A percentile compares a stretch with the other conserved stretches of the same genome.
Evolutionary conservation across 2,888 invertebrate species (phyloP).

Genomic region (Eulithis prunata): DNA sequence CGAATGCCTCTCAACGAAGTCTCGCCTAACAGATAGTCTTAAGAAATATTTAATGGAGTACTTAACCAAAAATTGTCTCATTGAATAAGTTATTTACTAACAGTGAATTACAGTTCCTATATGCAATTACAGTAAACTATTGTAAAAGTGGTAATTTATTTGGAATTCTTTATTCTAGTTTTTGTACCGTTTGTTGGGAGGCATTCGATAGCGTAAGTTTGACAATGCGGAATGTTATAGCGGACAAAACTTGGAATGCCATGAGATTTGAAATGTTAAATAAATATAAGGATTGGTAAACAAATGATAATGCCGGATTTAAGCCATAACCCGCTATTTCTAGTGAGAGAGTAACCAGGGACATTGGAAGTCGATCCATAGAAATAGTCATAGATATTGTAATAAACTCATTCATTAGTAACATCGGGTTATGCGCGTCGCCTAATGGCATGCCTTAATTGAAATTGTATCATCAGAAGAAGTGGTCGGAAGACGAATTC

Average conservation of each 20-base stretch:
- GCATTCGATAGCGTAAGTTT: constrained; percentile 53
- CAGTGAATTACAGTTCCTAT: constrained; percentile 80
- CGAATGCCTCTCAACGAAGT: constrained; percentile 62
- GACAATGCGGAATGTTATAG: constrained; percentile 46
- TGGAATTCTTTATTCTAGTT: constrained; percentile 56
- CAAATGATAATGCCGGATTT: constrained; percentile 46
- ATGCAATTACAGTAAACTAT: constrained; percentile 66
- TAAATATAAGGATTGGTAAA: constrained; percentile 46
- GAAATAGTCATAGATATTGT: constrained; percentile 28
- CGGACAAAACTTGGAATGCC: constrained; percentile 57
- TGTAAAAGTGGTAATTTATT: constrained; percentile 66
- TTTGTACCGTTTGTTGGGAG: constrained; percentile 58
- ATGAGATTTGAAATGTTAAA: constrained; percentile 65
- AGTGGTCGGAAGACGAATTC: constrained; percentile 37
- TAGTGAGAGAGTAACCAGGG: constrained; percentile 52
- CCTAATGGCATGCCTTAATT: constrained; percentile 39
- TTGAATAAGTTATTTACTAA: constrained; percentile 66
- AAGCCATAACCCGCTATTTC: constrained; percentile 60
- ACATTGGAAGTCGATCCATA: constrained; percentile 34
- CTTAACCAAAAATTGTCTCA: constrained; percentile 51
- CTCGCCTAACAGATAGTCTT: constrained; percentile 50
- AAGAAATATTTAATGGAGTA: constrained; percentile 46
- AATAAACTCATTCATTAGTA: constrained; percentile 56
- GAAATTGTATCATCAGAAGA: constrained; percentile 45
- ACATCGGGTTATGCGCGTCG: constrained; percentile 62